These are phyloP conservation scores for Oryzias javanicus DNA, from an alignment of 2,113 vertebrate genomes.

Conservation along the genomic window DNA sequence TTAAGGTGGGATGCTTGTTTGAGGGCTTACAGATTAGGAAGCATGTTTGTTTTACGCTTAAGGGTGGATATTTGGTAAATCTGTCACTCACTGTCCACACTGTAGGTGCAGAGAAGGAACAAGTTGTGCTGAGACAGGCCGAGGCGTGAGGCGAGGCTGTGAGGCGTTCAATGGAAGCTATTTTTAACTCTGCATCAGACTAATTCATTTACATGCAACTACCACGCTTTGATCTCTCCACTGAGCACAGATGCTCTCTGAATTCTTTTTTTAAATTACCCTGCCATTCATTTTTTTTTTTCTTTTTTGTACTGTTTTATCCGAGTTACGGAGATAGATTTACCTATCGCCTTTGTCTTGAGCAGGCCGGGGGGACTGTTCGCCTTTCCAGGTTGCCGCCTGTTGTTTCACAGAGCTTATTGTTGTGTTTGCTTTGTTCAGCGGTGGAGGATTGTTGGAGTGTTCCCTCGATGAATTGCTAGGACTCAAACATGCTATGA, in stretches of 20 bases:
- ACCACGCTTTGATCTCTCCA: conserved; percentile 54
- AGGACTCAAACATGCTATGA: conserved; percentile 36
- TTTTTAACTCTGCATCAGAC: conserved; percentile 63
- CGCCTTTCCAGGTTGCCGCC: conserved; percentile 24
- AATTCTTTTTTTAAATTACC: background rate
- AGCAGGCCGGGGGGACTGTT: conserved; percentile 4
- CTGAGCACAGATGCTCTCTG: conserved; percentile 20
- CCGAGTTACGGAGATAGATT: conserved; percentile 10
- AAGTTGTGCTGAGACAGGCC: background rate
- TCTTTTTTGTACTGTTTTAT: background rate
- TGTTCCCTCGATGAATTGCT: conserved; percentile 37
- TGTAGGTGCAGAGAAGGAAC: conserved; percentile 4
- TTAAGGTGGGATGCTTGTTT: conserved; percentile 15
- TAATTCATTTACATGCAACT: conserved; percentile 71
- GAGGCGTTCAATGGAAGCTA: conserved; percentile 47
- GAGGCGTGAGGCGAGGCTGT: conserved; percentile 24
- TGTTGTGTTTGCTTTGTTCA: conserved; percentile 33
- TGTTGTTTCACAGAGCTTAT: conserved; percentile 30
- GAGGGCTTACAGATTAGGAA: conserved; percentile 21
- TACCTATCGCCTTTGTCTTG: conserved; percentile 15
- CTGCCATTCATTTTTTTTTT: background rate
- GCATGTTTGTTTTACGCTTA: conserved; percentile 15
- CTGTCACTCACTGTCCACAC: conserved; percentile 16
- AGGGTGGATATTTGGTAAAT: conserved; percentile 26
- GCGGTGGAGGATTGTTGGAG: conserved; percentile 44